Evolutionary conservation across 2,113 vertebrate genomes (phyloP), one percentile per base, ranked within the genome.

Genomic region (Odobenus rosmarus): DNA sequence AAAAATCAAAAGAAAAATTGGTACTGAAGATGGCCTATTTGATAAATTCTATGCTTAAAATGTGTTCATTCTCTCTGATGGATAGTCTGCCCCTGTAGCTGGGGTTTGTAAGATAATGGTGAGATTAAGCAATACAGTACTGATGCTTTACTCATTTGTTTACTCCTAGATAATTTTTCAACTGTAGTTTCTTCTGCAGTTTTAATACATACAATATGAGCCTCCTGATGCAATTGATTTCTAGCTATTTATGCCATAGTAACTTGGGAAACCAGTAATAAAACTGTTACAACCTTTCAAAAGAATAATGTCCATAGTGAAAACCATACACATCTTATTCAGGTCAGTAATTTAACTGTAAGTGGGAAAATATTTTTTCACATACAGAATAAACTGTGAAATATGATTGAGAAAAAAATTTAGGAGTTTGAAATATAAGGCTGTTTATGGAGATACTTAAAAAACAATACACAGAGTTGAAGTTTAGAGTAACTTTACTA

Each of bases 1-100:
- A 96, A 93, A 95, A 96, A 82, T 92, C 76, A 79, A 90, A 88
- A 94, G 89, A 97, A 97, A 95, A 96, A 83, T 61, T 93, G 80
- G 15, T 87, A 74, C 64, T 90, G 55, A 93, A 83, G 77, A 88
- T 80, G 21, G 13, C 21, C 53, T 64, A 33, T 81, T 89, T 93
- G 86, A 92, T 90, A 79, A 88, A 97, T 96, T 79, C 72, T 77
- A 9, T 93, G 64, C 39, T 96, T 82, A 86, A 57, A 79, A 83
- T 89, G 33, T 91, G 18, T 94, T 84, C 31, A 93, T 91, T 92
- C 31, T 90, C 28, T 76, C 46, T 95, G 92, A 97, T 28, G 18
- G 76, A 91, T 82, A 69, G 2, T 69, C 55, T 88, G 57, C 16
- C 36, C 36, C 39, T 93, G 81, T 53, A 67, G 39, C 14, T 76